phyloP scores from a whole-genome alignment of 2,888 invertebrate genomes.

The Macroteleia sp. region DNA sequence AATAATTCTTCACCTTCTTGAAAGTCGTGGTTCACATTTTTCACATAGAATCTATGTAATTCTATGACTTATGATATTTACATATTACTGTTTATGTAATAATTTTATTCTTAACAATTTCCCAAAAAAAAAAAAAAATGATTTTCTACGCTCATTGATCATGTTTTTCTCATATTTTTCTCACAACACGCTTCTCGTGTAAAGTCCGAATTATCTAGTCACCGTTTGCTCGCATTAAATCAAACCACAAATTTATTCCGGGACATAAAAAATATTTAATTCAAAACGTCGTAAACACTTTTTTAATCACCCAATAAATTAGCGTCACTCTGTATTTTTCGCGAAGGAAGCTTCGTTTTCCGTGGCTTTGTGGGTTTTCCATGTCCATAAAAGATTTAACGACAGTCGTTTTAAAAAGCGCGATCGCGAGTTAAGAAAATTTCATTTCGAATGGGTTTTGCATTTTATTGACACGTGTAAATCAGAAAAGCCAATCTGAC shows the following conservation, averaged over 20 bases:
- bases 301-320: slow-evolving; percentile 32
- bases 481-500: slow-evolving; percentile 10
- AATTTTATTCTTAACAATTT: too few species aligned
- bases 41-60: too few species aligned
- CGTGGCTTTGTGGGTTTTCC: slow-evolving; percentile 13
- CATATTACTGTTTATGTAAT: too few species aligned
- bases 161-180: too few species aligned
- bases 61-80: too few species aligned
- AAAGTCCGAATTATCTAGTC: too few species aligned
- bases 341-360: slow-evolving; percentile 1
- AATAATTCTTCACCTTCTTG: too few species aligned
- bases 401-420: slow-evolving; percentile 25
- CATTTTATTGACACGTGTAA: slow-evolving; percentile 30
- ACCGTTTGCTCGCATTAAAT: slow-evolving; percentile 3
- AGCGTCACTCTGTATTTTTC: background rate
- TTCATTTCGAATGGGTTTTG: slow-evolving; percentile 30
- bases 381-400: slow-evolving; percentile 40
- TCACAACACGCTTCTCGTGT: too few species aligned
- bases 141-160: too few species aligned
- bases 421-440: slow-evolving; percentile 34
- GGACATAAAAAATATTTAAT: slow-evolving; percentile 11
- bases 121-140: too few species aligned
- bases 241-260: slow-evolving; percentile 5
- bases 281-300: slow-evolving; percentile 12
- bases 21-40: too few species aligned